A percentile compares a stretch with the other conserved stretches of the same genome.
Evolutionary conservation across 1,140 invertebrate species (phyloP).

Genomic region (Xylocopa sonorina): DNA sequence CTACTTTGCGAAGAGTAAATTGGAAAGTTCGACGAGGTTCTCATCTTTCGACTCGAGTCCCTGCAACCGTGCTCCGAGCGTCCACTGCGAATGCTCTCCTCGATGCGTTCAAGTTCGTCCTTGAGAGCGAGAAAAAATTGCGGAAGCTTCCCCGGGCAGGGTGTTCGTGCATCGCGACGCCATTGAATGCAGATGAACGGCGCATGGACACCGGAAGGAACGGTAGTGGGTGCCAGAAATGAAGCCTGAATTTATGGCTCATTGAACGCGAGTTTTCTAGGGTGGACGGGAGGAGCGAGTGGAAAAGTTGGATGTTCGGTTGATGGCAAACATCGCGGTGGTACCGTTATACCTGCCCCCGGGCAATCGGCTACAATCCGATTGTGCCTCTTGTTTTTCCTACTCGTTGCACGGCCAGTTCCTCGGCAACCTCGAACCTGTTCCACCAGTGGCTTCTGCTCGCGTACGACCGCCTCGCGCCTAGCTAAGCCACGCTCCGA

Average conservation of each 20-base stretch:
- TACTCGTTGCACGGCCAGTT: slow-evolving; percentile 76
- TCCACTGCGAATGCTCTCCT: too few relatives aligned
- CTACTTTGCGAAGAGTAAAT: too few relatives aligned
- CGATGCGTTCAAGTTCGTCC: not conserved
- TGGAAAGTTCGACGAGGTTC: too few relatives aligned
- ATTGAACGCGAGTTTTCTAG: slow-evolving; percentile 19
- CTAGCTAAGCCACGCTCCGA: slow-evolving; percentile 17
- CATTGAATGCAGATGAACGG: slow-evolving; percentile 43
- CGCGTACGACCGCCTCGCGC: slow-evolving; percentile 46
- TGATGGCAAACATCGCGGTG: slow-evolving; percentile 54
- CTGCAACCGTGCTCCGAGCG: too few relatives aligned
- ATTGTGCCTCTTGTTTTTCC: slow-evolving; percentile 81
- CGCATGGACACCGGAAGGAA: slow-evolving; percentile 32
- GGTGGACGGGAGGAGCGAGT: not conserved
- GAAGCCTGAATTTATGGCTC: slow-evolving; percentile 21
- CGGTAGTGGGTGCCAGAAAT: slow-evolving; percentile 47
- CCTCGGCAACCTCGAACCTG: slow-evolving; percentile 78
- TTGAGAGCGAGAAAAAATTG: not conserved
- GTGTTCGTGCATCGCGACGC: not conserved
- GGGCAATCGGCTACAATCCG: slow-evolving; percentile 79
- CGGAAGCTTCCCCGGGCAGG: not conserved
- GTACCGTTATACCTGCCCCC: slow-evolving; percentile 77
- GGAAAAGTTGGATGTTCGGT: slow-evolving; percentile 36
- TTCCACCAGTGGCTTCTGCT: slow-evolving; percentile 74
- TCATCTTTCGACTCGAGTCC: too few relatives aligned